These are phyloP conservation scores for Opisthocomus hoazin DNA, from an alignment of 2,113 vertebrate species.

Conservation along the genomic window DNA sequence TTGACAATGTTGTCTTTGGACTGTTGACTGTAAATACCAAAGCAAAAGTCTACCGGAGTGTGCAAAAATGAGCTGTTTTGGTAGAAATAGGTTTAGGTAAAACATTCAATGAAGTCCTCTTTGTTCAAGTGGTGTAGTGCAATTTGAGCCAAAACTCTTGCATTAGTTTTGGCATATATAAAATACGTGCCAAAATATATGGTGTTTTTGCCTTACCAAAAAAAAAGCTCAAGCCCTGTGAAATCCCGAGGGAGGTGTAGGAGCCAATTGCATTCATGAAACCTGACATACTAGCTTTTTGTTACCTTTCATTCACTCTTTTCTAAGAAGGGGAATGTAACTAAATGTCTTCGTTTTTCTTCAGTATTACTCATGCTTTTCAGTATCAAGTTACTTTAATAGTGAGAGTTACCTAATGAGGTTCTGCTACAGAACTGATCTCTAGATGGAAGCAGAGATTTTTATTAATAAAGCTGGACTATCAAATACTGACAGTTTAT, in stretches of 20 bases:
- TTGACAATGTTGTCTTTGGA: slow-evolving; percentile 5
- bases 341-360: background rate
- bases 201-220: background rate
- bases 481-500: background rate
- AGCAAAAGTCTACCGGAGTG: background rate
- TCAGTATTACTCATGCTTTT: background rate
- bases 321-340: background rate
- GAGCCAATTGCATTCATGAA: background rate
- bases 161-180: no score
- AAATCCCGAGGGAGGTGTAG: background rate
- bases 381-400: background rate
- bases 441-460: background rate
- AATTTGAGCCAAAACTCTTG: background rate
- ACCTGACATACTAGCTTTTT: background rate
- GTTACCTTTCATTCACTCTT: background rate
- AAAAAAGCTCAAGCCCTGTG: background rate
- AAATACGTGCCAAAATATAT: no score
- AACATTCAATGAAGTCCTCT: background rate
- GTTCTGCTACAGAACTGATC: background rate
- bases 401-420: background rate
- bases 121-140: background rate
- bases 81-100: background rate
- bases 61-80: background rate
- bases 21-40: background rate
- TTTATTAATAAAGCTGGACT: background rate